phyloP scores from a whole-genome alignment of 1,140 invertebrate species.

The Temnothorax nylanderi region DNA sequence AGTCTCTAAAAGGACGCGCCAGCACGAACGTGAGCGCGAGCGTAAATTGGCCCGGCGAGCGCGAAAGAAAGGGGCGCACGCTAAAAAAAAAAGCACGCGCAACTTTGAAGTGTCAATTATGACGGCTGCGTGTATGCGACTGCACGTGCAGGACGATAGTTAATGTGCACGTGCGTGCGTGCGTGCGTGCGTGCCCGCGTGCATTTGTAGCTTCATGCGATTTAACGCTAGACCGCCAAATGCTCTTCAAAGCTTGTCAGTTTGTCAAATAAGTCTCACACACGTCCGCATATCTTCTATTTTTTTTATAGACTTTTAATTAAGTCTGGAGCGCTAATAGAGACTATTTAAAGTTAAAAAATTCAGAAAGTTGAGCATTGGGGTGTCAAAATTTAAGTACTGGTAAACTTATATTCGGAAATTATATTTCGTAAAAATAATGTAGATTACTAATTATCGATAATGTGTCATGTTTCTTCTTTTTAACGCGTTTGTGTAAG shows the following conservation, averaged over 20 bases:
- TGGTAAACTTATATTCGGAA: not conserved
- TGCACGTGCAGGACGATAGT: slow-evolving; percentile 38
- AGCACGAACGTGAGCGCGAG: slow-evolving; percentile 30
- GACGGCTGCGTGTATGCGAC: slow-evolving; percentile 33
- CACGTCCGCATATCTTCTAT: not conserved
- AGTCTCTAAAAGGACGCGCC: slow-evolving; percentile 32
- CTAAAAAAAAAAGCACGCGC: slow-evolving; percentile 23
- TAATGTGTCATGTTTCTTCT: no score
- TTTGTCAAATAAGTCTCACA: not conserved
- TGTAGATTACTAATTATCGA: not conserved
- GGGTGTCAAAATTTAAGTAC: not conserved
- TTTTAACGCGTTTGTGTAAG: not conserved
- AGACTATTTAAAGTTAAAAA: not conserved
- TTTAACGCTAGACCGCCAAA: slow-evolving; percentile 24
- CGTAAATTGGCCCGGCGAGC: slow-evolving; percentile 32
- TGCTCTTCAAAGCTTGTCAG: not conserved
- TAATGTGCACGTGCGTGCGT: slow-evolving; percentile 33
- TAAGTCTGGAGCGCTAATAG: not conserved
- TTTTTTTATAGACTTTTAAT: slow-evolving; percentile 4
- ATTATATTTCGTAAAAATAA: not conserved
- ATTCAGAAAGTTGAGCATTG: not conserved
- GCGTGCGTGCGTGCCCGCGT: not conserved
- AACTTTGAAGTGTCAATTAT: slow-evolving; percentile 60
- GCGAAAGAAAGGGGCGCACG: slow-evolving; percentile 28
- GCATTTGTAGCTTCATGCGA: slow-evolving; percentile 6